Evolutionary conservation across 2,888 invertebrate genomes (phyloP), one percentile per base, ranked within the genome.

Genomic region (Pristionchus japonicus): DNA sequence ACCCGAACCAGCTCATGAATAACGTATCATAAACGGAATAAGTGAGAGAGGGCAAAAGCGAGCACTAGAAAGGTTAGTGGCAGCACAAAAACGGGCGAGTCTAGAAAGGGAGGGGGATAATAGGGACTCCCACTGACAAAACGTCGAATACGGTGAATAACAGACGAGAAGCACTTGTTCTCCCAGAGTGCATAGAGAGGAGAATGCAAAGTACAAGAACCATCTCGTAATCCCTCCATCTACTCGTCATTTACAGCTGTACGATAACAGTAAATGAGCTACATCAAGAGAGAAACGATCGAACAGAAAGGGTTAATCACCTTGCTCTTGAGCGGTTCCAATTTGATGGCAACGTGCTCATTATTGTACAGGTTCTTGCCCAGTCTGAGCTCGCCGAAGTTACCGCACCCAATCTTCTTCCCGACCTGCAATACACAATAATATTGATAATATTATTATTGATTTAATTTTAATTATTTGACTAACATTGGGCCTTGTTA

Each of bases 321-420:
- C 96, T 99, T 98, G 94, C 99, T 98, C 96, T 99, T 99, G 98
- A 99, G 98, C 95, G 98, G 98, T 96, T 99, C 99, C 97, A 99
- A 97, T 96, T 99, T 99, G 96, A 99, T 99, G 95, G 99, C 99
- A 96, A 99, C 99, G 96, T 99, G 99, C 96, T 99, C 99, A 96
- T 98, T 99, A 96, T 98, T 99, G 96, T 99, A 99, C 95, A 99
- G 96, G 96, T 99, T 99, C 96, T 99, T 99, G 94, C 98, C 99
- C 95, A 99, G 96, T 95, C 99, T 96, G 94, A 99, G 96, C 96
- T 99, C 99, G 93, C 99, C 99, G 95, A 99, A 99, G 96, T 99
- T 99, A 95, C 99, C 99, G 96, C 98, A 98, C 95, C 99, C 99
- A 95, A 99, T 99, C 96, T 99, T 99, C 96, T 99, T 99, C 94